Base-by-base conservation (phyloP, 2,888 invertebrate species). In the Xestia c-nigrum region DNA sequence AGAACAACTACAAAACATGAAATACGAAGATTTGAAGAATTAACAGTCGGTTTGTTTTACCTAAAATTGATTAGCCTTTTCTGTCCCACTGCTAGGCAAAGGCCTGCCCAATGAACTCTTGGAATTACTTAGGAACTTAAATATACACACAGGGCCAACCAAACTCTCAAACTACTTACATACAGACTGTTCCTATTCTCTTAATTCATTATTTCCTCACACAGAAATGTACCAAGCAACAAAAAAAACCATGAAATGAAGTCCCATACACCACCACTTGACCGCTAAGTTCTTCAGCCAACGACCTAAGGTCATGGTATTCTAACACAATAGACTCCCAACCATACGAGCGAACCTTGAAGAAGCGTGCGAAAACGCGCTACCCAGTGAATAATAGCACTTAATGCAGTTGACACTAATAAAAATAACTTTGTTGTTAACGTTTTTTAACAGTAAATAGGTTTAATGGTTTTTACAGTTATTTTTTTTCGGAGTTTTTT, bases 331-430 rank as follows among this genome's bases (percentile, higher is more conserved):
- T 71, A 55, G 70, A n/a, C 68, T 78, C 16, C 38, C 21, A 67
- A 59, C 50, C 74, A 70, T 77, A 71, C 74, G 70, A 68, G 24
- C 10, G 52, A 66, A 81, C 89, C 89, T 89, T 89, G 89, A 74
- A 87, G 89, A 89, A 78, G 89, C 89, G 89, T 89, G 89, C 40
- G 89, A 89, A 89, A 55, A 55, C 46, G 16, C 50, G 74, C 73
- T 83, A 76, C 84, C 66, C 55, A 76, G 24, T 65, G 72, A 67
- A 76, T 76, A 74, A 86, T 84, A 59, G 19, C 73, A 52, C 57
- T n/a, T 75, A 78, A 86, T 74, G n/a, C 52, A 31, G 66, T 74
- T 87, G 87, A 86, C 87, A 86, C 76, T 80, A 74, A 78, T 81
- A 74, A 61, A 12, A 52, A 50, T 65, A 9, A 38, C 57, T 57